Conservation (phyloP, 2,113 vertebrate species). For the Odocoileus virginianus region DNA sequence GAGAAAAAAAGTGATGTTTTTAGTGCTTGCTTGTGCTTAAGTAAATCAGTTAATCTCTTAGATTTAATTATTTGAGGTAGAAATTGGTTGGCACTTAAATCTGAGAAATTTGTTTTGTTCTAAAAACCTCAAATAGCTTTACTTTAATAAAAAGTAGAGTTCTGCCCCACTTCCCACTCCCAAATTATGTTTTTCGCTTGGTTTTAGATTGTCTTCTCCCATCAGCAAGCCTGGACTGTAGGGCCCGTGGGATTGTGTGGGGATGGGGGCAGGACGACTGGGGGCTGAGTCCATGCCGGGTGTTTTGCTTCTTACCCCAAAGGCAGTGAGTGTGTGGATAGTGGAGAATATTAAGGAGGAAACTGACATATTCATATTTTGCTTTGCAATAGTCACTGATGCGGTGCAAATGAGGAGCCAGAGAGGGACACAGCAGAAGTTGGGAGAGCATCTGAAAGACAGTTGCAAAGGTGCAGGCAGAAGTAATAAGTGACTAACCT, state of each 20-base stretch:
- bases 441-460: background rate
- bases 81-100: background rate
- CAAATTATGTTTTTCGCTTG: background rate
- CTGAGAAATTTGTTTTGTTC: background rate
- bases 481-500: too few species aligned
- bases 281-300: rapidly evolving
- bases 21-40: background rate
- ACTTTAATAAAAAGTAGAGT: background rate
- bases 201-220: background rate
- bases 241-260: background rate
- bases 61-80: background rate
- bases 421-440: background rate
- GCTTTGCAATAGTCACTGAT: background rate
- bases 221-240: rapidly evolving
- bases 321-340: too few species aligned
- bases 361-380: background rate
- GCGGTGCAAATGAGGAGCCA: background rate
- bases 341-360: background rate
- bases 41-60: background rate
- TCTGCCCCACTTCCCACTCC: background rate
- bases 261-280: background rate
- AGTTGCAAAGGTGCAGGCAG: rapidly evolving
- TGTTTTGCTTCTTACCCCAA: background rate
- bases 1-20: background rate
- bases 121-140: background rate